Base-by-base conservation (phyloP, 2,888 invertebrate genomes). In the Microplitis deprimator region DNA sequence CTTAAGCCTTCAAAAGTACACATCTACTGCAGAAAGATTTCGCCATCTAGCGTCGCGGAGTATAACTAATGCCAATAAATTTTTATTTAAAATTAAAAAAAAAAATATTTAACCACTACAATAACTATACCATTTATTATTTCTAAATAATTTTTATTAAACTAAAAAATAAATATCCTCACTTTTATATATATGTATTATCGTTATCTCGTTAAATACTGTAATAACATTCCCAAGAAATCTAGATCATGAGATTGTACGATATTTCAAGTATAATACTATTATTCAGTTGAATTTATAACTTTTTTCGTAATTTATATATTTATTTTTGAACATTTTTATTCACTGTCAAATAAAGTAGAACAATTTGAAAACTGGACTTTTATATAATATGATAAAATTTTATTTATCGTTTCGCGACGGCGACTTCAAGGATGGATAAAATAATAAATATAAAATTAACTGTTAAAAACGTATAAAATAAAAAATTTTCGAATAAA, bases 21-120 rank as follows among this genome's bases (percentile, higher is more conserved):
- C 5, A 17, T 40, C 72, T 64, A 16, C 77, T 73, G 76, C 79
- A 85, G 80, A 85, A 86, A 84, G 73, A 69, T 17, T 69, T 71
- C 20, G 84, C 84, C 87, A 85, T 80, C 87, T 87, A 29, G 78
- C 16, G 83, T 59, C n/a, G 29, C 29, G 40, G 50, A 5, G 5
- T 20, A 16, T 7, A 7, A 1, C 1, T 10, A 39, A 39, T 10
- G 8, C 6, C 40, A 5, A 1, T 7, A 8, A 20, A 68, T 60
- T 29, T 20, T 29, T 70, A 0, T 29, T 10, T 50, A 1, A 10
- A 50, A 50, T 6, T 8, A 1, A 50, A 50, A 50, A 10, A 4
- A 10, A 3, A 13, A 8, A 1, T 50, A 50, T 50, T 50, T 3
- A 29, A 4, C 13, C 50, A 50, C 13, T 50, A 13, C 8, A 50